Percentiles rank a stretch among this genome's conserved stretches.
Conservation (phyloP, 1,140 invertebrate genomes). For the Meloidogyne exigua region DNA sequence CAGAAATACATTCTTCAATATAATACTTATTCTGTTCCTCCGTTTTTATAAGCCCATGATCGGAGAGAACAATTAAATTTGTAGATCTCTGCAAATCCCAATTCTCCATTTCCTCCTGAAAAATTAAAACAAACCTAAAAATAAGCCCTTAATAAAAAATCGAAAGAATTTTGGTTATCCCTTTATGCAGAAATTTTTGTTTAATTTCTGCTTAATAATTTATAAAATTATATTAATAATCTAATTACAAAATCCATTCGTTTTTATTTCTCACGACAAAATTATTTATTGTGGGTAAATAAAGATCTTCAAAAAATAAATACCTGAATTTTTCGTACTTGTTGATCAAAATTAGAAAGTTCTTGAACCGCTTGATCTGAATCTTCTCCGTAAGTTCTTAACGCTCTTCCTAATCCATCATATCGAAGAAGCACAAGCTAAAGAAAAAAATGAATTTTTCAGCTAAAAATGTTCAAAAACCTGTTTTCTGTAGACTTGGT, state of each 20-base stretch:
- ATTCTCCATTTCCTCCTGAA: conserved; percentile 53
- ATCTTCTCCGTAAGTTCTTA: conserved; percentile 48
- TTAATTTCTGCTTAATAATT: no score
- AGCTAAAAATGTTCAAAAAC: conserved; percentile 21
- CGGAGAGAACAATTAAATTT: conserved; percentile 60
- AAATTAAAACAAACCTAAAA: conserved; percentile 2
- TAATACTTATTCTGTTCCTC: conserved; percentile 61
- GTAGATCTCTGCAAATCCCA: conserved; percentile 49
- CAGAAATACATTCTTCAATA: conserved; percentile 59
- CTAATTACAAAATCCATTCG: no score
- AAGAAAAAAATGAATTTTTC: conserved; percentile 21
- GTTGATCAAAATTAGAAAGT: conserved; percentile 48
- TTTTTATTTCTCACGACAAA: no score
- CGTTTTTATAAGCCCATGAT: conserved; percentile 54
- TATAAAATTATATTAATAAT: no score
- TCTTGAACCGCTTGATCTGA: conserved; percentile 46
- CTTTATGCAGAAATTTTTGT: no score
- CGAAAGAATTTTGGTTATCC: not conserved
- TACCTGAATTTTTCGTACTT: conserved; percentile 51
- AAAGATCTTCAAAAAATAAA: not conserved
- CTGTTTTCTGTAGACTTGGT: conserved; percentile 58
- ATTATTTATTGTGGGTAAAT: no score
- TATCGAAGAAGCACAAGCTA: conserved; percentile 53
- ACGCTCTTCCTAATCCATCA: conserved; percentile 49
- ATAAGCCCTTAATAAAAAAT: no score